Conservation (phyloP, 2,888 invertebrate species). For the Volucella inanis region DNA sequence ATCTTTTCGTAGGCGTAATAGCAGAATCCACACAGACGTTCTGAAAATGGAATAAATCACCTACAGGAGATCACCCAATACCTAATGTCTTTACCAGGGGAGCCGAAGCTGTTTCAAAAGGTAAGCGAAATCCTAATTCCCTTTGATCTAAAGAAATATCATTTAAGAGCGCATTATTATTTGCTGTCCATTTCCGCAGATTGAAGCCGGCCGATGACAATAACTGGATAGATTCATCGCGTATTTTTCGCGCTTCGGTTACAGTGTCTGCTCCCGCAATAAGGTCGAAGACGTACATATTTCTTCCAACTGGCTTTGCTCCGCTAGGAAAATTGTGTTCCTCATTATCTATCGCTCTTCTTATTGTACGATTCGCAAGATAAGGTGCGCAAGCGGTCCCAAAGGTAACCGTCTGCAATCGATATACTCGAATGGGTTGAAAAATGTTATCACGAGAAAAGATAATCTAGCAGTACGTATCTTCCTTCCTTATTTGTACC, state of each 20-base stretch:
- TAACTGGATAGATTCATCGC: background rate
- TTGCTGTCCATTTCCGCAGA: background rate
- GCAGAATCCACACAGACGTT: background rate
- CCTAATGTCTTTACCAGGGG: too few relatives aligned
- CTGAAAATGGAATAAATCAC: too few relatives aligned
- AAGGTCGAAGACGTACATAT: conserved; percentile 63
- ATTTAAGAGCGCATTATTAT: conserved; percentile 20
- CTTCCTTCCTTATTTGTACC: conserved; percentile 1
- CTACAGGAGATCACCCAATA: too few relatives aligned
- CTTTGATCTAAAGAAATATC: too few relatives aligned
- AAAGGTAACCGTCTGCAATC: conserved; percentile 34
- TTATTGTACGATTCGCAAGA: conserved; percentile 39
- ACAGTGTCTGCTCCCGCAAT: conserved; percentile 2
- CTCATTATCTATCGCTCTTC: background rate
- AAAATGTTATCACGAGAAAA: conserved; percentile 18
- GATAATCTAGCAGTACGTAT: conserved; percentile 47
- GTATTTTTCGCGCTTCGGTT: too few relatives aligned
- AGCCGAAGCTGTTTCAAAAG: too few relatives aligned
- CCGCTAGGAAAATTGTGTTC: conserved; percentile 51
- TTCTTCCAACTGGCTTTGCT: conserved; percentile 7
- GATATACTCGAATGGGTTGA: conserved; percentile 10
- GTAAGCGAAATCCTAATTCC: too few relatives aligned
- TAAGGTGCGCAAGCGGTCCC: conserved; percentile 9
- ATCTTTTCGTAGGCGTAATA: conserved; percentile 9
- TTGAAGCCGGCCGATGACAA: background rate